These are phyloP conservation scores for Pteropus rufus DNA, from an alignment of 2,797 vertebrate species.

Conservation along the genomic window DNA sequence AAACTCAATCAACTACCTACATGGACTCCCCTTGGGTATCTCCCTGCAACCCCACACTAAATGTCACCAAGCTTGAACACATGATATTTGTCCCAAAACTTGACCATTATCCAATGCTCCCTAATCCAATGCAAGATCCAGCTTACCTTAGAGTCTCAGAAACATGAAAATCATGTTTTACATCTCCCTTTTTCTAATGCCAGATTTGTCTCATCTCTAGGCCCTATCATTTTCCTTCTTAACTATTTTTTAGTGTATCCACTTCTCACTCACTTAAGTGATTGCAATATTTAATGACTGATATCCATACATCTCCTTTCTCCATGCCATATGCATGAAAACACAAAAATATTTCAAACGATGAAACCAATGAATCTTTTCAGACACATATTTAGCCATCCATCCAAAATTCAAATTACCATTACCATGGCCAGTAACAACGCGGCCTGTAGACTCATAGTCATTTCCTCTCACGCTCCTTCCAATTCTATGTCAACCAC, in stretches of 20 bases:
- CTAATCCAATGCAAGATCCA: background rate
- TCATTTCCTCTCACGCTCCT: background rate
- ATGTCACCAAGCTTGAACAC: background rate
- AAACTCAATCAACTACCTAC: background rate
- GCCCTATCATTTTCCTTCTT: background rate
- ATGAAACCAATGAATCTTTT: background rate
- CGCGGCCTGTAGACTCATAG: rapidly evolving
- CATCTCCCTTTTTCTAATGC: background rate
- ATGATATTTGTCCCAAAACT: background rate
- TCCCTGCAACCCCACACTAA: background rate
- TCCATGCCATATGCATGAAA: background rate
- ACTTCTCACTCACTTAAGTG: background rate
- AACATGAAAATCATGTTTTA: background rate
- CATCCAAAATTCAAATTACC: background rate
- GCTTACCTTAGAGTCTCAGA: background rate
- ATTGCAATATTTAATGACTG: background rate
- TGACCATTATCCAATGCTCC: background rate
- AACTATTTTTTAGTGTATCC: background rate
- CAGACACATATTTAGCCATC: background rate
- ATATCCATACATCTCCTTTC: background rate
- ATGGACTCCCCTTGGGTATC: background rate
- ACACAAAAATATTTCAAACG: background rate
- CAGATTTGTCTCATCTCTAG: background rate
- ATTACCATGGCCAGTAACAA: background rate
- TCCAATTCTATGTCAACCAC: background rate